A percentile compares a stretch with the other conserved stretches of the same genome.
phyloP scores from a whole-genome alignment of 1,140 invertebrate genomes.

The Drosophila baimaii region DNA sequence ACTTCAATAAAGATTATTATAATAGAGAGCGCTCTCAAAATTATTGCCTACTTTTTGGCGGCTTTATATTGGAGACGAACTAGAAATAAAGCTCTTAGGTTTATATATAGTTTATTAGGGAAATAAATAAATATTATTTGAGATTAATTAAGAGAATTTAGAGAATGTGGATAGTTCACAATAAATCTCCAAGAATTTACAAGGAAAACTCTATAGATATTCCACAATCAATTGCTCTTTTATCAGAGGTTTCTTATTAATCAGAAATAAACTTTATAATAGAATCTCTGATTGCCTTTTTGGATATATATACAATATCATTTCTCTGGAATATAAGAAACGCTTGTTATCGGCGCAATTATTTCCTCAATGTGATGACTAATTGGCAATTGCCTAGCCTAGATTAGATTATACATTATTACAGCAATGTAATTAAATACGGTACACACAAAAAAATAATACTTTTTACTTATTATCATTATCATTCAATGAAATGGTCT shows the following conservation, averaged over 20 bases:
- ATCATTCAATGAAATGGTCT: background rate
- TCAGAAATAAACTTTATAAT: background rate
- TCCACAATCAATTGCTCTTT: background rate
- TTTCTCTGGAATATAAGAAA: background rate
- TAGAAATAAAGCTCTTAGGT: too few relatives aligned
- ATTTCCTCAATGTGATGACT: constrained; percentile 10
- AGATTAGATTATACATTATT: constrained; percentile 1
- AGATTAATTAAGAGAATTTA: too few relatives aligned
- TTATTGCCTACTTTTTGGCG: constrained; percentile 3
- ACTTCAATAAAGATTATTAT: background rate
- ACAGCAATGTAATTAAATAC: background rate
- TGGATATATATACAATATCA: background rate
- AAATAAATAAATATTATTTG: too few relatives aligned
- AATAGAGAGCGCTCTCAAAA: background rate
- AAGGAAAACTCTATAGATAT: background rate
- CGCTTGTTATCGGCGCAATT: background rate
- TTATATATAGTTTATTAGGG: background rate
- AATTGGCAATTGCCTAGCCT: constrained; percentile 2
- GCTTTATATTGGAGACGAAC: too few relatives aligned
- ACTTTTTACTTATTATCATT: background rate
- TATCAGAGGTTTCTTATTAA: background rate
- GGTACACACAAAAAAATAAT: background rate
- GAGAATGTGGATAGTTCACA: too few relatives aligned
- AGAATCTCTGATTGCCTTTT: background rate
- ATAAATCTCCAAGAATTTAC: background rate